Evolutionary conservation across 2,888 invertebrate genomes (phyloP).

Genomic region (Cybosia mesomella): DNA sequence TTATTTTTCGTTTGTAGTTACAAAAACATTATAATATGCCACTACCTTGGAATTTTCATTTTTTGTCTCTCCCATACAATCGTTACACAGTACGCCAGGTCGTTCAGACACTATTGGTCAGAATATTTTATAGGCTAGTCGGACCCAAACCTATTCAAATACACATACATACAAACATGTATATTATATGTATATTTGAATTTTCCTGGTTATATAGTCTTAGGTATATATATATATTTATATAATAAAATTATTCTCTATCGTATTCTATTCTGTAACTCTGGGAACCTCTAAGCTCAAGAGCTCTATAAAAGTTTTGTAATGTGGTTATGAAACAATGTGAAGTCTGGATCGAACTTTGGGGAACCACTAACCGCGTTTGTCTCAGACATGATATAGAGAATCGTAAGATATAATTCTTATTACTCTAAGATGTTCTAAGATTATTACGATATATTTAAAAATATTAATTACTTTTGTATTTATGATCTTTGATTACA

Average conservation of each 20-base stretch:
- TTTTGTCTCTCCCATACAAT: no score
- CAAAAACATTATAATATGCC: no score
- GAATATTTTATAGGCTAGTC: no score
- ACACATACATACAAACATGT: no score
- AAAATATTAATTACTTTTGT: slow-evolving; percentile 34
- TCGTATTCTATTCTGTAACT: slow-evolving; percentile 31
- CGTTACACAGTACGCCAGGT: no score
- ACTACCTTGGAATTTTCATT: no score
- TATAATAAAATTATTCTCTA: not conserved
- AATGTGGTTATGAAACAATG: slow-evolving; percentile 62
- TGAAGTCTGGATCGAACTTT: slow-evolving; percentile 50
- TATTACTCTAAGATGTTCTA: slow-evolving; percentile 49
- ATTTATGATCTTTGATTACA: slow-evolving; percentile 5
- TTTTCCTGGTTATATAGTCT: no score
- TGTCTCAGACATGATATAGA: slow-evolving; percentile 48
- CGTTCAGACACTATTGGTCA: no score
- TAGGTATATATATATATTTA: not conserved
- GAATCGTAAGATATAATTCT: slow-evolving; percentile 49
- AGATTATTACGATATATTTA: not conserved
- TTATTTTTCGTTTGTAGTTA: no score
- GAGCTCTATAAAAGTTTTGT: slow-evolving; percentile 59
- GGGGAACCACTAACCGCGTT: slow-evolving; percentile 48
- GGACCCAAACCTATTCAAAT: no score
- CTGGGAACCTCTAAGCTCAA: slow-evolving; percentile 45
- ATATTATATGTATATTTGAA: no score